These are phyloP conservation scores for Camelus bactrianus DNA, from an alignment of 2,113 vertebrate genomes.

Conservation along the genomic window DNA sequence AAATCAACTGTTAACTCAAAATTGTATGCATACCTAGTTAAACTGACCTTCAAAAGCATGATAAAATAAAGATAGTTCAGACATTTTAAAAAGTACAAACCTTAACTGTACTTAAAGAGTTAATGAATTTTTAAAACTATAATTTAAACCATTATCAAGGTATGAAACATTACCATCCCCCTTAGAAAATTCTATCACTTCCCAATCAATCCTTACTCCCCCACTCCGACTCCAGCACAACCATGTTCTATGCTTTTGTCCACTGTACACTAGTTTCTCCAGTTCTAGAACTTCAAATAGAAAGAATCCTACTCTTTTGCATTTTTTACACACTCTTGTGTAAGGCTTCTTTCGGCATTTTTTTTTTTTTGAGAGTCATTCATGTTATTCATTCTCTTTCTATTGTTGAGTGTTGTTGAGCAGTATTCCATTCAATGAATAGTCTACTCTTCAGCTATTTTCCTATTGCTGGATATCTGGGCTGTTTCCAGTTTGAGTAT, in stretches of 20 bases:
- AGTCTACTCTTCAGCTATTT: background rate
- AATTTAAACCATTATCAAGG: background rate
- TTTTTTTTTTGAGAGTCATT: background rate
- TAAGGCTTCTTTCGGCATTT: background rate
- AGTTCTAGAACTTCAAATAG: background rate
- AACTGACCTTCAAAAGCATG: background rate
- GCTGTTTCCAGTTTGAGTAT: background rate
- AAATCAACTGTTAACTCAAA: background rate
- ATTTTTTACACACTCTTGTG: background rate
- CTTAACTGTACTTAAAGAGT: background rate
- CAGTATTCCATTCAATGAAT: background rate
- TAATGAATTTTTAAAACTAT: background rate
- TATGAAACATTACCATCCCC: background rate
- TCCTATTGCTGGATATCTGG: background rate
- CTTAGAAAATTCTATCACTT: background rate
- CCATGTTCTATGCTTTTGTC: background rate
- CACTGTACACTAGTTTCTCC: background rate
- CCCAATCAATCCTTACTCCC: background rate
- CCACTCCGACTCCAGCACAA: background rate
- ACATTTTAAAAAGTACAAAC: background rate
- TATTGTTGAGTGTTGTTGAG: background rate
- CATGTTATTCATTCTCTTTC: background rate
- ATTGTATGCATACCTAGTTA: background rate
- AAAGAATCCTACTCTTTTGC: background rate
- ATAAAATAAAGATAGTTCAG: background rate